Conservation (phyloP, 2,113 vertebrate species). For the Grammomys surdaster region DNA sequence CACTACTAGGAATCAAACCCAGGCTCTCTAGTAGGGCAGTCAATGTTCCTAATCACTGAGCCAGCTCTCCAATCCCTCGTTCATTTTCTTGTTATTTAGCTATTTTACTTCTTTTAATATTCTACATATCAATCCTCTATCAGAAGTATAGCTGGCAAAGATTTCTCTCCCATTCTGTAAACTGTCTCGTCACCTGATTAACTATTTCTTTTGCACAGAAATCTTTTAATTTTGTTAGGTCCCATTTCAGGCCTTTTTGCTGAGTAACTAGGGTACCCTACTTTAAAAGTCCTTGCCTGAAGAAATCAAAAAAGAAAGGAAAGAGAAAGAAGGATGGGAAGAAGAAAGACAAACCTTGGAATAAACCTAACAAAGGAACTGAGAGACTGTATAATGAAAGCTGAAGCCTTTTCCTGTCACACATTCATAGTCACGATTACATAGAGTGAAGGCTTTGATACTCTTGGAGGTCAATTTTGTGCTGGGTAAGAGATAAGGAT, state of each 20-base stretch:
- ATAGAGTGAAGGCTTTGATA: background rate
- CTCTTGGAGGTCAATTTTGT: background rate
- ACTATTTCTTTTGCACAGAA: background rate
- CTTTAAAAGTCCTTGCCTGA: background rate
- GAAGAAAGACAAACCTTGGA: background rate
- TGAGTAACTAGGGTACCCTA: background rate
- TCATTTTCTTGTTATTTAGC: background rate
- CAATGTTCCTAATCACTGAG: background rate
- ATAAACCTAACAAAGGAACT: background rate
- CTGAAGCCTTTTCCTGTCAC: background rate
- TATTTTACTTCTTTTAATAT: background rate
- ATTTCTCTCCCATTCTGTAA: background rate
- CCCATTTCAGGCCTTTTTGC: background rate
- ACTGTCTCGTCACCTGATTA: background rate
- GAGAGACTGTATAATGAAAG: background rate
- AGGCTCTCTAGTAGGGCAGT: background rate
- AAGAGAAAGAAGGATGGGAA: background rate
- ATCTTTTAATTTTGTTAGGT: background rate
- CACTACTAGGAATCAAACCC: background rate
- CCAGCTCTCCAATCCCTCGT: background rate
- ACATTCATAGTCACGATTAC: background rate
- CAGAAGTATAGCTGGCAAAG: background rate
- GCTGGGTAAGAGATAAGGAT: background rate
- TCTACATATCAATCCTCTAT: background rate
- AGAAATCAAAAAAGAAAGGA: background rate